Evolutionary conservation across 1,140 invertebrate genomes (phyloP), one percentile per base, ranked within the genome.

Genomic region (Penaeus vannamei): DNA sequence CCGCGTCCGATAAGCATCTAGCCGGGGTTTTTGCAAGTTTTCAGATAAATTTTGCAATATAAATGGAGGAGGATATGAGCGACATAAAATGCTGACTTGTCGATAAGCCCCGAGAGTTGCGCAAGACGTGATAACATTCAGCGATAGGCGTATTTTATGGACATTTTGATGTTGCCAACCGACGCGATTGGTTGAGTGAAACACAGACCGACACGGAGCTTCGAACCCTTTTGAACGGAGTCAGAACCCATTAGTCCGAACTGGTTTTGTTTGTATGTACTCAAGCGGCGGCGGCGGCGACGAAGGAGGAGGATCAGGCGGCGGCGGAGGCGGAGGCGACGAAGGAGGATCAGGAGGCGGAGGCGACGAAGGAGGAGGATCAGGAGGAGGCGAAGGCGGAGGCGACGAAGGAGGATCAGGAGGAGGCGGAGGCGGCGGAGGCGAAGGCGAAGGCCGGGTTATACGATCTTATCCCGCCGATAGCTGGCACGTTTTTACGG

Each of bases 31-130:
- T 86, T 86, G 85, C 85, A 86, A 86, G 85, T 86, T 86, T 86
- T 60, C 85, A 86, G 85, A 86, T 86, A 86, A 79, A 86, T 79
- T 86, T 86, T 86, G 85, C 85, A 86, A 86, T 85, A 85, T 85
- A 85, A 85, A 77, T 85, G 84, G 84, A 72, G 66, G 72, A 62
- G 85, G 85, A 86, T 86, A 86, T 86, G 85, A 86, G 59, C 46
- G 85, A 61, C 85, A 86, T 86, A 86, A 86, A 86, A 69, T 79
- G 85, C 72, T 60, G 85, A 86, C 76, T 76, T 86, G 72, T 86
- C 72, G 85, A 86, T 86, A 86, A 86, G 85, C 72, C 72, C 29
- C 8, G 85, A 77, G 85, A 86, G 85, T 79, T 79, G 76, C 46
- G 72, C 85, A 62, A 79, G 85, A 53, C 76, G 85, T 23, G 85